phyloP scores from a whole-genome alignment of 2,797 vertebrate genomes.

The Notolabrus celidotus region DNA sequence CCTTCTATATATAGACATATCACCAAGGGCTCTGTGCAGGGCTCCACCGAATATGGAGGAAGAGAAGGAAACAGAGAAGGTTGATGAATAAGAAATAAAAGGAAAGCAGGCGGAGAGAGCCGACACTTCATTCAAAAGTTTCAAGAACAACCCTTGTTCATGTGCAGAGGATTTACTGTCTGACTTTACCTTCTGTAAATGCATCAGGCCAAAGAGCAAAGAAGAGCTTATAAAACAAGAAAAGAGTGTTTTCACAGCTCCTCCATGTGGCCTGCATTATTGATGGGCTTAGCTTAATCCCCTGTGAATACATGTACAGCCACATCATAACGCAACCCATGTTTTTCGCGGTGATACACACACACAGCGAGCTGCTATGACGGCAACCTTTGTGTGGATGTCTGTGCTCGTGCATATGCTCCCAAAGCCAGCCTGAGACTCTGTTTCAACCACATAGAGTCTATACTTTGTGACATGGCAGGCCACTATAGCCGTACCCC shows the following conservation, averaged over 20 bases:
- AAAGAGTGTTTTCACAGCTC: conserved; percentile 64
- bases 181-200: conserved; percentile 18
- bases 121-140: conserved; percentile 35
- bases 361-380: conserved; percentile 39
- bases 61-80: conserved; percentile 39
- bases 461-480: conserved; percentile 30
- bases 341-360: conserved; percentile 48
- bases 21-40: conserved; percentile 58
- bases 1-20: conserved; percentile 71
- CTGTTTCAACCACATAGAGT: conserved; percentile 24
- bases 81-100: conserved; percentile 50
- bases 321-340: conserved; percentile 59
- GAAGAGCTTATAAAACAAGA: conserved; percentile 56
- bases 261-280: conserved; percentile 71
- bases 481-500: conserved; percentile 22
- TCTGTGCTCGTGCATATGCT: conserved; percentile 41
- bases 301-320: conserved; percentile 49
- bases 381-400: conserved; percentile 36
- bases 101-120: conserved; percentile 10
- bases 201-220: conserved; percentile 32
- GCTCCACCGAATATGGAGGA: conserved; percentile 47
- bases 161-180: conserved; percentile 37
- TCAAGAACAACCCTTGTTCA: conserved; percentile 13
- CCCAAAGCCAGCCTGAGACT: conserved; percentile 12
- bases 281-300: conserved; percentile 68